Conservation (phyloP, 2,888 invertebrate genomes). For the Synanthedon vespiformis region DNA sequence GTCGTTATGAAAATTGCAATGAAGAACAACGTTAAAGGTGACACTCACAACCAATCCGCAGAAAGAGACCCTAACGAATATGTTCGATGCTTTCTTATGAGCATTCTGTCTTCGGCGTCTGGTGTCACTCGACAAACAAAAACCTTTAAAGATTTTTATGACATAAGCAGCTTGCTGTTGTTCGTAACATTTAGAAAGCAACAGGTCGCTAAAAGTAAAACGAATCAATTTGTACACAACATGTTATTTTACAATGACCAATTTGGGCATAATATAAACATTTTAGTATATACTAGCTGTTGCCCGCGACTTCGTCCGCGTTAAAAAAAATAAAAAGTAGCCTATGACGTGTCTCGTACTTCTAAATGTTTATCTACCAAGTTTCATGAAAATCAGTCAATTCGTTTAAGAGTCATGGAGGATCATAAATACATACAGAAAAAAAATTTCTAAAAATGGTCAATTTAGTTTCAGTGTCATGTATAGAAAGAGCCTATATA, state of each 20-base stretch:
- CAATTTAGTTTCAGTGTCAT: too few relatives aligned
- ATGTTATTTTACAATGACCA: too few relatives aligned
- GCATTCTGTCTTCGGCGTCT: constrained; percentile 21
- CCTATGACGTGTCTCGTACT: too few relatives aligned
- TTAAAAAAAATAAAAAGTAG: too few relatives aligned
- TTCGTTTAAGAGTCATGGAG: too few relatives aligned
- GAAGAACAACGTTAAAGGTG: background rate
- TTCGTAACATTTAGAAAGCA: constrained; percentile 72
- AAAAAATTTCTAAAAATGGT: too few relatives aligned
- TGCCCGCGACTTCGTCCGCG: too few relatives aligned
- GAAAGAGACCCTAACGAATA: constrained; percentile 41
- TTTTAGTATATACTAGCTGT: background rate
- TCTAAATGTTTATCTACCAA: too few relatives aligned
- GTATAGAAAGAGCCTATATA: too few relatives aligned
- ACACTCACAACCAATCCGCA: constrained; percentile 38
- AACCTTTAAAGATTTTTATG: constrained; percentile 68
- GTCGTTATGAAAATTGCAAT: constrained; percentile 2
- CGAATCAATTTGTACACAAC: background rate
- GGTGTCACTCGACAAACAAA: constrained; percentile 34
- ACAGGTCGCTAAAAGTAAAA: constrained; percentile 53
- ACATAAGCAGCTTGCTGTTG: constrained; percentile 65
- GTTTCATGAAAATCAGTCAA: too few relatives aligned
- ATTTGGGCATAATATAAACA: background rate
- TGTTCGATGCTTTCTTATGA: constrained; percentile 32
- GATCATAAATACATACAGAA: too few relatives aligned